Percentiles rank a stretch among this genome's conserved stretches.
These are phyloP conservation scores for Oophaga pumilio DNA, from an alignment of 2,113 vertebrate species.

Conservation along the genomic window DNA sequence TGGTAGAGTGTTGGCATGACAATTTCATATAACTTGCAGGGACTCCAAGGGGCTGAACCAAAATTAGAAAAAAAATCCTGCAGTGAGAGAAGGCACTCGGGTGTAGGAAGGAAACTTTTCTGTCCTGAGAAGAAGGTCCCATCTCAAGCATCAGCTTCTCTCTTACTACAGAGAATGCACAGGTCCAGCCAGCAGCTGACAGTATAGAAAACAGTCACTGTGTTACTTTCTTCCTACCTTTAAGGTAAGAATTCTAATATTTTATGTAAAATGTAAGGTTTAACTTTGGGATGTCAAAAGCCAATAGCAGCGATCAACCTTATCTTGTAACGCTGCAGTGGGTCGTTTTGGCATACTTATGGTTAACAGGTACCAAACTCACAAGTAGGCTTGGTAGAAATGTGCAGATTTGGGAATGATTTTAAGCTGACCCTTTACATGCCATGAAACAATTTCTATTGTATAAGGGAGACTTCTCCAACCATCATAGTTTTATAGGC, in stretches of 20 bases:
- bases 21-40: background rate
- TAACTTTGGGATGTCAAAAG: background rate
- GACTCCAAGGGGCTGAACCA: constrained; percentile 39
- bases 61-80: constrained; percentile 10
- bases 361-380: background rate
- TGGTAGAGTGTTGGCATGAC: background rate
- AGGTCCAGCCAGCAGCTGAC: background rate
- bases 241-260: constrained; percentile 5
- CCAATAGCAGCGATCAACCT: background rate
- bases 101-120: constrained; percentile 13
- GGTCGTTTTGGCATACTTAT: background rate
- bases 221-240: background rate
- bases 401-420: background rate
- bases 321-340: background rate
- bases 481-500: background rate
- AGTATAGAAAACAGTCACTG: background rate
- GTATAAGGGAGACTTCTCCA: background rate
- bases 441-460: background rate
- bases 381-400: background rate
- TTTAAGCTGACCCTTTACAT: background rate
- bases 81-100: constrained; percentile 68
- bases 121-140: constrained; percentile 45
- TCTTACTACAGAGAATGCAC: constrained; percentile 35
- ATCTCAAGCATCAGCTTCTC: constrained; percentile 16
- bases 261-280: background rate